These are phyloP conservation scores for Petrocephalus microphthalmus DNA, from an alignment of 2,113 vertebrate species.

Conservation along the genomic window DNA sequence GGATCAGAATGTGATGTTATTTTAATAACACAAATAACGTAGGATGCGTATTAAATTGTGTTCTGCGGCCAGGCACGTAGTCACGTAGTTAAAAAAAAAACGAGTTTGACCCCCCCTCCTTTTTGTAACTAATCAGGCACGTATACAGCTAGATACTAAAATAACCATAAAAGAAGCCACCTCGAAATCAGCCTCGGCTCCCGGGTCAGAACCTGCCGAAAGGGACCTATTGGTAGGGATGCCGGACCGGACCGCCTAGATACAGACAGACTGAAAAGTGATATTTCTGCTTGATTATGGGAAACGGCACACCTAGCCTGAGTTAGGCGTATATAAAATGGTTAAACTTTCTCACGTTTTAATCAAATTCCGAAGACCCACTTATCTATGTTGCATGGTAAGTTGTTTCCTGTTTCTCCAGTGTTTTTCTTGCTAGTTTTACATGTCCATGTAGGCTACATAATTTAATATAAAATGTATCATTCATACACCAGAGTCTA, in stretches of 20 bases:
- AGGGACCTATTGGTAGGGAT: background rate
- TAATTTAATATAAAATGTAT: background rate
- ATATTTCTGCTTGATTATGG: background rate
- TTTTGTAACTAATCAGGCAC: background rate
- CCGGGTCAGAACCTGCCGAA: background rate
- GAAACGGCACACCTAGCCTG: background rate
- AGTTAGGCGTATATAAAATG: background rate
- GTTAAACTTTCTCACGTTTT: background rate
- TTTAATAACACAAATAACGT: background rate
- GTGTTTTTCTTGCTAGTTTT: background rate
- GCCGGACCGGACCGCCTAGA: background rate
- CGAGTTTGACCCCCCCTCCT: background rate
- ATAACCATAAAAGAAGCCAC: background rate
- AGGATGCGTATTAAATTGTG: background rate
- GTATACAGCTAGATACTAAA: background rate
- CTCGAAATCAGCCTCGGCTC: background rate
- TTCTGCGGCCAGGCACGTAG: background rate
- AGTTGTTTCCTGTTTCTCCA: background rate
- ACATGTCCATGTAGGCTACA: background rate
- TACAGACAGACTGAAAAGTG: background rate
- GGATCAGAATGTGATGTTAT: background rate
- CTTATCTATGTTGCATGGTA: background rate
- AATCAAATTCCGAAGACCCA: background rate
- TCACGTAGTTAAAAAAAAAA: background rate
- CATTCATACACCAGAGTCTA: background rate